phyloP scores from a whole-genome alignment of 2,888 invertebrate species.

The Limenitis camilla region DNA sequence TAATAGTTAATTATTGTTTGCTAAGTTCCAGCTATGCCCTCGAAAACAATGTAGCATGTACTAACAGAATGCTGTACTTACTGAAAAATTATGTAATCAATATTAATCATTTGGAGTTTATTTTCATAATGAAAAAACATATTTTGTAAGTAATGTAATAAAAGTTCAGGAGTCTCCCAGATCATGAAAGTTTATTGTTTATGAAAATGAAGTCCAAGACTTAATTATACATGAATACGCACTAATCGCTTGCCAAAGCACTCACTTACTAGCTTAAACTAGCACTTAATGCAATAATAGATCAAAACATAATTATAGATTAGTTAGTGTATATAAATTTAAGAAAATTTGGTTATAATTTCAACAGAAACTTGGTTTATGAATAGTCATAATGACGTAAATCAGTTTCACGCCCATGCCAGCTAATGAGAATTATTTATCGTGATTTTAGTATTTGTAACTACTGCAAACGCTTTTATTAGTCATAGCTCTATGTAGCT shows the following conservation, averaged over 20 bases:
- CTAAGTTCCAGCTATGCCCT: conserved; percentile 51
- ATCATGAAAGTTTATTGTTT: background rate
- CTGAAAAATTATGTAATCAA: too few species aligned
- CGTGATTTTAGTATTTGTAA: conserved; percentile 17
- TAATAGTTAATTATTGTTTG: conserved; percentile 56
- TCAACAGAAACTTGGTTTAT: conserved; percentile 20
- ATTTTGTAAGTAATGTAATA: too few species aligned
- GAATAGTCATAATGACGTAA: conserved; percentile 21
- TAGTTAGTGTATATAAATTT: conserved; percentile 20
- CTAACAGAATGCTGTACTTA: too few species aligned
- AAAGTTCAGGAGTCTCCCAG: background rate
- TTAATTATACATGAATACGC: conserved; percentile 37
- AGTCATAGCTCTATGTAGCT: background rate
- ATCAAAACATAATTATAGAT: conserved; percentile 27
- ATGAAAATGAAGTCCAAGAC: conserved; percentile 46
- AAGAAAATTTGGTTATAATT: conserved; percentile 9
- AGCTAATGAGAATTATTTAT: conserved; percentile 1
- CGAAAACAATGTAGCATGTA: conserved; percentile 31
- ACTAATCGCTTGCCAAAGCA: conserved; percentile 68
- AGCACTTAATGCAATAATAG: conserved; percentile 36
- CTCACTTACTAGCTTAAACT: conserved; percentile 53
- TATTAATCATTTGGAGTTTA: too few species aligned
- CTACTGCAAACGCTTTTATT: conserved; percentile 10
- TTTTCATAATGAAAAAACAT: too few species aligned
- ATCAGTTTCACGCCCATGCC: conserved; percentile 11